A percentile compares a stretch with the other conserved stretches of the same genome.
Evolutionary conservation across 92 coral and sea anemone genomes (phyloP).

Genomic region (Epizoanthus rinbou): DNA sequence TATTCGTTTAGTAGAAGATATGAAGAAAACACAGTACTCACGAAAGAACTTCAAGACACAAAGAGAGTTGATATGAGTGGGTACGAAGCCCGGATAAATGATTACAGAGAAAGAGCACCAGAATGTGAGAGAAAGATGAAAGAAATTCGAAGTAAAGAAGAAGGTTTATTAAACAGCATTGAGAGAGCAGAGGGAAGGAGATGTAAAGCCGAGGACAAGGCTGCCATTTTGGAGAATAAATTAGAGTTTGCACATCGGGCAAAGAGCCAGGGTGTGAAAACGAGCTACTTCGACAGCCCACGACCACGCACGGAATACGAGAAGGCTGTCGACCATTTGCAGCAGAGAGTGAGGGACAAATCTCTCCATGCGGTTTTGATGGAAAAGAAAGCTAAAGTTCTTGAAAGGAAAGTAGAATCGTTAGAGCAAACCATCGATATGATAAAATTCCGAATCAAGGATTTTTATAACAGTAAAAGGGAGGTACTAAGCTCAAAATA

Average conservation of each 20-base stretch:
- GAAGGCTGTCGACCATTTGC: conserved; percentile 24
- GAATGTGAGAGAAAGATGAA: conserved; percentile 12
- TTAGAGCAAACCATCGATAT: conserved; percentile 36
- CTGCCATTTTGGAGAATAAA: conserved; percentile 37
- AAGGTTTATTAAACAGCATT: conserved; percentile 3
- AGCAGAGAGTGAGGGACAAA: conserved; percentile 40
- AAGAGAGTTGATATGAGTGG: neutral
- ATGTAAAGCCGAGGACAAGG: conserved; percentile 39
- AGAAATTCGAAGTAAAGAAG: conserved; percentile 22
- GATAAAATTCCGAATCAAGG: conserved; percentile 41
- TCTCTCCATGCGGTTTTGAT: conserved; percentile 38
- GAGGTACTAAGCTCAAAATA: conserved; percentile 42
- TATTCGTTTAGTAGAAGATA: conserved; percentile 37
- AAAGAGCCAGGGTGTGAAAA: conserved; percentile 15
- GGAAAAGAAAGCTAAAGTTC: conserved; percentile 45
- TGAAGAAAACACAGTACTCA: conserved; percentile 27
- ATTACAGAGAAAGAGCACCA: conserved; percentile 9
- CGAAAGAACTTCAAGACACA: conserved; percentile 28
- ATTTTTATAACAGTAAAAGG: conserved; percentile 35
- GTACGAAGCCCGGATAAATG: neutral
- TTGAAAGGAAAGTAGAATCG: conserved; percentile 41
- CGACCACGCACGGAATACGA: conserved; percentile 23
- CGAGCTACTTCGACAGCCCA: conserved; percentile 35
- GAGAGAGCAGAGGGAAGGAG: conserved; percentile 27
- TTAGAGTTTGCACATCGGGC: conserved; percentile 38